Evolutionary conservation across 2,113 vertebrate genomes (phyloP), one percentile per base, ranked within the genome.

Genomic region (Xerus inauris): DNA sequence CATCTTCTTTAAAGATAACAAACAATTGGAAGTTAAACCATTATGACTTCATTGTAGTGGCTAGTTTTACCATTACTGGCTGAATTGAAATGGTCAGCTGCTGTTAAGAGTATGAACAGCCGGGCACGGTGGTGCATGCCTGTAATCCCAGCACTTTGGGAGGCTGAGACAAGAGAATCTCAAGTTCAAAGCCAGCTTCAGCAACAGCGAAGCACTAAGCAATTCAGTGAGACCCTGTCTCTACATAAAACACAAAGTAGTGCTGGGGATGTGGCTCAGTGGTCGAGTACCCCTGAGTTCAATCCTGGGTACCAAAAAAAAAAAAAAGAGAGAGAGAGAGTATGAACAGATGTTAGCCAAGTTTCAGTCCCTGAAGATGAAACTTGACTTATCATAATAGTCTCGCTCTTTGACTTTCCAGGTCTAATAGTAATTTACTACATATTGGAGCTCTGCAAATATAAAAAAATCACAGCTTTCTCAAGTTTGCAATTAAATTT

Each of bases 1-100:
- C 22, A 92, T 96, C 59, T 71, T 92, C 47, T 89, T 96, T 73
- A 89, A 92, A 75, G 65, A 81, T 45, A 94, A 88, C 17, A 75
- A 75, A 54, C 28, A 81, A 73, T 88, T 76, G 57, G 59, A 93
- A 94, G 77, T 67, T 42, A 91, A 93, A 87, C n/a, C 51, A 76
- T 80, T 88, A 85, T 87, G 81, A 96, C 19, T 64, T 96, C 93
- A 83, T 42, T 84, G 28, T 26, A 49, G 42, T 87, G 28, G 45
- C 30, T 94, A 71, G 65, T 87, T 72, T 90, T 90, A 59, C 24
- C 72, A 91, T 42, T 92, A 76, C 91, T n/a, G 35, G 38, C 62
- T 93, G 26, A 85, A 77, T 47, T 84, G 80, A 89, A 79, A 45
- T 45, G 82, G 69, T 95, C 85, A 93, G 62, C 40, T 14, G 4